A percentile compares a stretch with the other conserved stretches of the same genome.
Conservation (phyloP, 2,113 vertebrate species). For the Atractosteus spatula region DNA sequence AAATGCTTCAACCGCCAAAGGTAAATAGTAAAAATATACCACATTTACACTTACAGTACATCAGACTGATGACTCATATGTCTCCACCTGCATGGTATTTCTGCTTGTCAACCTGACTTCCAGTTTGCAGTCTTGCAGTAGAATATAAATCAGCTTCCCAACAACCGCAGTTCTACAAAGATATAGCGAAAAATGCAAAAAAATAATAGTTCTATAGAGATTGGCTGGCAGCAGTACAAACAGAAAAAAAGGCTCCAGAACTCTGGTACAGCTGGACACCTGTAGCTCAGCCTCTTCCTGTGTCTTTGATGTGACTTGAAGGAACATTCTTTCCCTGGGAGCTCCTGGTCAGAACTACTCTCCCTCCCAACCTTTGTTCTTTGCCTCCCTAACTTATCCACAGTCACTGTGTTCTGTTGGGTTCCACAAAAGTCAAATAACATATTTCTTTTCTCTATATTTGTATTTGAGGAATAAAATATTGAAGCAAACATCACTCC, state of each 20-base stretch:
- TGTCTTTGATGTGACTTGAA: neutral
- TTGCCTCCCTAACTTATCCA: neutral
- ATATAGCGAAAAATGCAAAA: neutral
- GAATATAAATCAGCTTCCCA: too few species aligned
- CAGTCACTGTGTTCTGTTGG: neutral
- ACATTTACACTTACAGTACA: too few species aligned
- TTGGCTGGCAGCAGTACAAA: neutral
- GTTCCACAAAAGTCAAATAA: neutral
- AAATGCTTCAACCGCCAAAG: too few species aligned
- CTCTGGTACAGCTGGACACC: neutral
- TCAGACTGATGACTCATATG: too few species aligned
- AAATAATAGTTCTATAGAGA: neutral
- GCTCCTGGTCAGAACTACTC: neutral
- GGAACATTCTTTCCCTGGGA: neutral
- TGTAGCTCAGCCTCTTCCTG: slow-evolving; percentile 1
- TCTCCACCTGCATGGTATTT: too few species aligned
- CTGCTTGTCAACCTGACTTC: too few species aligned
- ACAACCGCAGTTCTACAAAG: too few species aligned
- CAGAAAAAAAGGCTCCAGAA: neutral
- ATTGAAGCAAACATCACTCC: too few species aligned
- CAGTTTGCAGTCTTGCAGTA: too few species aligned
- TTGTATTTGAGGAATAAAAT: too few species aligned
- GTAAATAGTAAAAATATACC: too few species aligned
- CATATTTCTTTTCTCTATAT: too few species aligned
- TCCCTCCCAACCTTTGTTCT: neutral